A percentile compares a stretch with the other conserved stretches of the same genome.
These are phyloP conservation scores for Stomorhina lunata DNA, from an alignment of 2,888 invertebrate species.

Conservation along the genomic window DNA sequence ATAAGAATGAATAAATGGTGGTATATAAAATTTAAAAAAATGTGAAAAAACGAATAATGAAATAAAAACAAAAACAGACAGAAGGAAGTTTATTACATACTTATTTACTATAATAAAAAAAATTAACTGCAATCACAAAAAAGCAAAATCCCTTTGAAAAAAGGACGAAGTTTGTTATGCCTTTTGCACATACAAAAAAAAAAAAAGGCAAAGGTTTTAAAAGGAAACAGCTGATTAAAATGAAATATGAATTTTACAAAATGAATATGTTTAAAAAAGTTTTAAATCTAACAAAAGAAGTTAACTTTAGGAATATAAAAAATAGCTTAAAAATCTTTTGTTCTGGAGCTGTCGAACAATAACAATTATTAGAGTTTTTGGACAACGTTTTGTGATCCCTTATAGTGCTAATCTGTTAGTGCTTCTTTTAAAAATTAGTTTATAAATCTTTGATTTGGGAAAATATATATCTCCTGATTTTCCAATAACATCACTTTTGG, in stretches of 20 bases:
- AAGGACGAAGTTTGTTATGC: neutral
- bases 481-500: no score
- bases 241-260: no score
- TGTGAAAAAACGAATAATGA: slow-evolving; percentile 17
- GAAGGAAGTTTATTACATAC: slow-evolving; percentile 48
- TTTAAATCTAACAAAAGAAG: neutral
- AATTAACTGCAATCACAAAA: slow-evolving; percentile 34
- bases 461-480: no score
- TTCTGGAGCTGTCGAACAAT: no score
- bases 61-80: slow-evolving; percentile 18
- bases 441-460: no score
- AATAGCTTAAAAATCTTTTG: no score
- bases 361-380: no score
- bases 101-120: neutral
- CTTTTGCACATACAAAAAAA: neutral
- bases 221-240: slow-evolving; percentile 18
- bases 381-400: no score
- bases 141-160: slow-evolving; percentile 23
- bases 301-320: no score
- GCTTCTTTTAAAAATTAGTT: no score
- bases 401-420: no score
- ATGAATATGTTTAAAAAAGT: neutral
- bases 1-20: no score
- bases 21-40: slow-evolving; percentile 41
- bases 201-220: neutral